Base-by-base conservation (phyloP, 1,140 invertebrate genomes). In the Melanaphis sacchari region DNA sequence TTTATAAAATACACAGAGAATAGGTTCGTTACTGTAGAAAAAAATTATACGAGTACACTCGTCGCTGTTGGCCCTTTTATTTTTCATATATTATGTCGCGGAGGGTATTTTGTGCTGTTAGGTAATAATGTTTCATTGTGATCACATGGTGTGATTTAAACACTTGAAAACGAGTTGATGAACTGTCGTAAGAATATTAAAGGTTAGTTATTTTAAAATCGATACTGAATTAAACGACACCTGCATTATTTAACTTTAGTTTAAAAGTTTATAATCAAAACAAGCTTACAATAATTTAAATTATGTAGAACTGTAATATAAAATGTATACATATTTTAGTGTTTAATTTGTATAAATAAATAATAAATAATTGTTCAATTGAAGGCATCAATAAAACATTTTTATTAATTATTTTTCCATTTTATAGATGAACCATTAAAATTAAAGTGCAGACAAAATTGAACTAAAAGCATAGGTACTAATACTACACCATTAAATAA, bases 21-120 rank as follows among this genome's bases (percentile, higher is more conserved):
- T 90, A 54, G 49, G 49, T 90, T 90, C 88, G 88, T 90, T 54
- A 90, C 52, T 90, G 88, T 54, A 52, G 88, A 90, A 54, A 90
- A 90, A 36, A 89, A 89, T 38, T n/a, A n/a, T 89, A 54, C 21
- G 38, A 90, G 88, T 54, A 52, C 88, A 31, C 88, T 90, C 49
- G 49, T 40, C 22, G 88, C 36, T 88, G 49, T 88, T 31, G 43
- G 88, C 36, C 88, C 88, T 90, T 59, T 54, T 90, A 59, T 54
- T 90, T 59, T 52, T 59, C 88, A 54, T 54, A 18, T 31, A 90
- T 46, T 31, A 90, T 46, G 87, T 88, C 43, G 31, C 49, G 49
- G 88, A 54, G 36, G 88, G 36, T 52, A 54, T 90, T 90, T 90
- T 40, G 38, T 54, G 26, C 49, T 41, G 36, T 90, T 90, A 40